Conservation (phyloP, 1,140 invertebrate genomes). For the Saxidomus purpurata region DNA sequence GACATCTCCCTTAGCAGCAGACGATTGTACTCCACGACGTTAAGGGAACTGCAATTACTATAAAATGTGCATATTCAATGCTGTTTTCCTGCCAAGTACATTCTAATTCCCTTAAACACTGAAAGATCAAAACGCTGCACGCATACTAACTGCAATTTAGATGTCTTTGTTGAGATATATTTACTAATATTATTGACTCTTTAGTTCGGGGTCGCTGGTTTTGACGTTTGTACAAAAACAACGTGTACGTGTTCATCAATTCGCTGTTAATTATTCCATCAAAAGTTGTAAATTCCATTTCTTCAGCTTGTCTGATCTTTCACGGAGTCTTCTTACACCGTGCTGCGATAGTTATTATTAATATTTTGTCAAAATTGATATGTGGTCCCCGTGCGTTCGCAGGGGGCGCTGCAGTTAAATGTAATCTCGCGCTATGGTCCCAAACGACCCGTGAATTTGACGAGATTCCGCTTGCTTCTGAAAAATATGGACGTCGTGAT, state of each 20-base stretch:
- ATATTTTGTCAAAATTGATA: slow-evolving; percentile 55
- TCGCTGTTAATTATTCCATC: slow-evolving; percentile 37
- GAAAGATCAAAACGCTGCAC: background rate
- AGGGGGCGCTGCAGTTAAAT: slow-evolving; percentile 46
- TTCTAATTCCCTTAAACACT: background rate
- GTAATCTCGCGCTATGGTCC: slow-evolving; percentile 52
- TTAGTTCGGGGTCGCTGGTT: slow-evolving; percentile 34
- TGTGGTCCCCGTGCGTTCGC: slow-evolving; percentile 29
- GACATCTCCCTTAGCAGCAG: too few relatives aligned
- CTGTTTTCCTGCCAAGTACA: background rate
- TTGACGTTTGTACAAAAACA: slow-evolving; percentile 56
- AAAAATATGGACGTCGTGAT: slow-evolving; percentile 31
- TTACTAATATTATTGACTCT: slow-evolving; percentile 29
- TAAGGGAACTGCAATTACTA: too few relatives aligned
- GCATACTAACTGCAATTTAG: background rate
- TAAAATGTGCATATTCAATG: too few relatives aligned
- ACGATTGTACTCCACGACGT: too few relatives aligned
- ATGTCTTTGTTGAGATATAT: slow-evolving; percentile 9
- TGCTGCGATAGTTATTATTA: slow-evolving; percentile 29
- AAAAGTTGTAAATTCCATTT: slow-evolving; percentile 48
- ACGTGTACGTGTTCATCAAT: background rate
- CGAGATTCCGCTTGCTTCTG: slow-evolving; percentile 55
- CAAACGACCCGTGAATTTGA: slow-evolving; percentile 62
- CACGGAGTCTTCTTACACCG: background rate
- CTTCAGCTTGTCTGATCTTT: slow-evolving; percentile 3